A percentile compares a stretch with the other conserved stretches of the same genome.
Evolutionary conservation across 1,140 invertebrate species (phyloP).

Genomic region (Cydia fagiglandana): DNA sequence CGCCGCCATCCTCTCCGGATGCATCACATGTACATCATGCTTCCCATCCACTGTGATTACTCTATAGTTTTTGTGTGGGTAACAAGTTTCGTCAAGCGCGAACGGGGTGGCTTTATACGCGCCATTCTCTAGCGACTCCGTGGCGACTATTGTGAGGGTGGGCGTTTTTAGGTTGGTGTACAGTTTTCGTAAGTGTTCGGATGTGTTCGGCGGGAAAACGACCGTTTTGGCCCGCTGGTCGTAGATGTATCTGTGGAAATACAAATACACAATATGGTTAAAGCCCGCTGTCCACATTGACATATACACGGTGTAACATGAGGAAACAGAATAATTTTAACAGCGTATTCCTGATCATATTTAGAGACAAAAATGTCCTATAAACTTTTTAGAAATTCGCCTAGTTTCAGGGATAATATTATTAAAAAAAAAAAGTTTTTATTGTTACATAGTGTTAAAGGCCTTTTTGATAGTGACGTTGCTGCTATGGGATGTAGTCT

Average conservation of each 20-base stretch:
- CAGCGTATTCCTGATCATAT: too few relatives aligned
- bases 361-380: too few relatives aligned
- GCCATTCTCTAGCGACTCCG: slow-evolving; percentile 37
- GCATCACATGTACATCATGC: slow-evolving; percentile 55
- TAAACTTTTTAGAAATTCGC: too few relatives aligned
- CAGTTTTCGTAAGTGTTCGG: slow-evolving; percentile 43
- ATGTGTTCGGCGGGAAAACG: slow-evolving; percentile 40
- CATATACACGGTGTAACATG: too few relatives aligned
- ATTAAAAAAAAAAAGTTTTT: too few relatives aligned
- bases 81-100: slow-evolving; percentile 48
- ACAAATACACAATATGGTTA: too few relatives aligned
- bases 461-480: too few relatives aligned
- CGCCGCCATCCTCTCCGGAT: slow-evolving; percentile 48
- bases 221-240: slow-evolving; percentile 49
- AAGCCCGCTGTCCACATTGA: too few relatives aligned
- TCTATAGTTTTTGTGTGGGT: slow-evolving; percentile 44
- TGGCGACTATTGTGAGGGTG: slow-evolving; percentile 42
- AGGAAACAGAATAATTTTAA: too few relatives aligned
- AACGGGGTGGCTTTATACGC: slow-evolving; percentile 41
- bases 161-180: slow-evolving; percentile 42
- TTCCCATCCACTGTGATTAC: slow-evolving; percentile 43
- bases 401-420: too few relatives aligned
- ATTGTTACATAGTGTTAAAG: too few relatives aligned
- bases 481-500: too few relatives aligned
- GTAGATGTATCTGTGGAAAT: slow-evolving; percentile 54